Percentiles rank a stretch among this genome's conserved stretches.
phyloP scores from a whole-genome alignment of 2,113 vertebrate species.

The Arvicanthis niloticus region DNA sequence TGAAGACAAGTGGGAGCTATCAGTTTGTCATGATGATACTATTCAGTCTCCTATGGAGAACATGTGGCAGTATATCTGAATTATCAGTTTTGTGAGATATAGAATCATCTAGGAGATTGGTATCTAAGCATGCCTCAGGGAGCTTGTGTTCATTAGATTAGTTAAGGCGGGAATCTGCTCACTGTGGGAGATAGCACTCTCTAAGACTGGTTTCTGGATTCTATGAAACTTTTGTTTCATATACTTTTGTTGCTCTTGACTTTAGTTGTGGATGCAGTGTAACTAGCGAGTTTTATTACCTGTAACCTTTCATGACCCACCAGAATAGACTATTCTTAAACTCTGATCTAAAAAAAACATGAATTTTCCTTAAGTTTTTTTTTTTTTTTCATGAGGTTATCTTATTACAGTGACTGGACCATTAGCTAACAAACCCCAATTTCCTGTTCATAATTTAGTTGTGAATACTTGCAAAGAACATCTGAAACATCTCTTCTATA shows the following conservation, averaged over 20 bases:
- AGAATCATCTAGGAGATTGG: neutral
- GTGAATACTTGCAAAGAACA: neutral
- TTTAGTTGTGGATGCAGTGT: neutral
- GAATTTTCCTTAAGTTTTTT: neutral
- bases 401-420: neutral
- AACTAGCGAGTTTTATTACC: too few species aligned
- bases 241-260: too few species aligned
- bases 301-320: too few species aligned
- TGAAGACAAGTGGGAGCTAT: neutral
- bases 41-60: neutral
- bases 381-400: too few species aligned
- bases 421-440: neutral
- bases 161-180: neutral
- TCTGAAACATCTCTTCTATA: rapidly evolving
- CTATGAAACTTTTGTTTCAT: too few species aligned
- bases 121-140: neutral
- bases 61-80: too few species aligned
- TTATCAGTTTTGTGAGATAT: neutral
- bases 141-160: neutral
- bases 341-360: neutral
- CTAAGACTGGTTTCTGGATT: neutral
- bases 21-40: too few species aligned
- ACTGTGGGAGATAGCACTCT: neutral
- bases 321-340: too few species aligned
- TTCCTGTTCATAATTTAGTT: neutral